Conservation (phyloP, 92 coral and sea anemone species). For the Isaurus tuberculatus region DNA sequence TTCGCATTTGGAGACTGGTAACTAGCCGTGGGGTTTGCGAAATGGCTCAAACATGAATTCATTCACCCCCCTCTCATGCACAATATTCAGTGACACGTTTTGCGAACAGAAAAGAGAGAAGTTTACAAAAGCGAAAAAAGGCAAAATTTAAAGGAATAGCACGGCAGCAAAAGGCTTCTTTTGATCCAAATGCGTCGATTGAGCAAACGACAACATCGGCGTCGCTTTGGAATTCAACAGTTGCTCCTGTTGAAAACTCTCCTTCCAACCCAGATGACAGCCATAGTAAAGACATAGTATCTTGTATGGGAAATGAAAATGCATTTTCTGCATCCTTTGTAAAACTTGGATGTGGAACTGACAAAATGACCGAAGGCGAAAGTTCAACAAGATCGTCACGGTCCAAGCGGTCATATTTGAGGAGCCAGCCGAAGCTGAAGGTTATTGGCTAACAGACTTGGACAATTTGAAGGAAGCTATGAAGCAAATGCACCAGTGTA, state of each 20-base stretch:
- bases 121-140: conserved; percentile 16
- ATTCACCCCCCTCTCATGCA: conserved; percentile 14
- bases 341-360: neutral
- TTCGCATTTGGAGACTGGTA: conserved; percentile 28
- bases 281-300: neutral
- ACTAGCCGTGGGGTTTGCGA: conserved; percentile 18
- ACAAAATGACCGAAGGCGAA: neutral
- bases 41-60: conserved; percentile 9
- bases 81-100: neutral
- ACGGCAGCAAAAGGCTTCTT: neutral
- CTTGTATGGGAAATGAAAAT: neutral
- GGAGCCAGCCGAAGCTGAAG: conserved; percentile 36
- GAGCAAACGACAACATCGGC: neutral
- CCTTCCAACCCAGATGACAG: conserved; percentile 4
- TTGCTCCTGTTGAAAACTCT: neutral
- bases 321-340: conserved; percentile 18
- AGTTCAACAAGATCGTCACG: conserved; percentile 16
- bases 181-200: neutral
- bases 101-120: neutral
- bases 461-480: conserved; percentile 20
- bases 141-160: conserved; percentile 20
- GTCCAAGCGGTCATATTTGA: conserved; percentile 13
- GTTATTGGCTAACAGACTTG: conserved; percentile 12
- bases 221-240: neutral
- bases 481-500: conserved; percentile 30